phyloP scores from a whole-genome alignment of 2,888 invertebrate genomes.

The Sarcophaga carnaria region DNA sequence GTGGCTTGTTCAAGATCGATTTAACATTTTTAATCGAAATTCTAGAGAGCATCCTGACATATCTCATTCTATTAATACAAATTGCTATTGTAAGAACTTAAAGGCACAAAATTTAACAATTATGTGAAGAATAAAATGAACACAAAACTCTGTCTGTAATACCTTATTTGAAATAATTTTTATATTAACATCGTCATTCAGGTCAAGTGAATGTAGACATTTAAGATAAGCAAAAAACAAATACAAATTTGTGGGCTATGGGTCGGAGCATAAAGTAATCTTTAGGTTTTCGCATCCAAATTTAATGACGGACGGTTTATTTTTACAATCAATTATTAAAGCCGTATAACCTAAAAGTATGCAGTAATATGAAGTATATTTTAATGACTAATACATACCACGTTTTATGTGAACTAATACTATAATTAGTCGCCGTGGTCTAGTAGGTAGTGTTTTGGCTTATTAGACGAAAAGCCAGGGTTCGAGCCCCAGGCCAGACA shows the following conservation, averaged over 20 bases:
- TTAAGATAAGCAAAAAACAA: neutral
- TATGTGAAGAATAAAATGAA: too few species aligned
- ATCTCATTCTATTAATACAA: slow-evolving; percentile 21
- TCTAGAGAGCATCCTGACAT: slow-evolving; percentile 5
- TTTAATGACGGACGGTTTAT: too few species aligned
- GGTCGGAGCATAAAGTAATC: too few species aligned
- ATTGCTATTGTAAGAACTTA: too few species aligned
- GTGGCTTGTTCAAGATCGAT: slow-evolving; percentile 7
- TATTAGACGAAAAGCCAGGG: too few species aligned
- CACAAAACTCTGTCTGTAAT: too few species aligned
- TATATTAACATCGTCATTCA: too few species aligned
- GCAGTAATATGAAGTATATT: neutral
- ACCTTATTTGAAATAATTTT: too few species aligned
- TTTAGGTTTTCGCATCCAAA: neutral
- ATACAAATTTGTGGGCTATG: neutral
- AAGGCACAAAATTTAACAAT: too few species aligned
- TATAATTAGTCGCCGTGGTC: too few species aligned
- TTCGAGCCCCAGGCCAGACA: too few species aligned
- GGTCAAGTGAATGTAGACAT: neutral
- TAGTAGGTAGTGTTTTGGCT: too few species aligned
- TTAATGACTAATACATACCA: neutral
- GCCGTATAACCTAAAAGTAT: neutral
- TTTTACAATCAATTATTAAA: neutral
- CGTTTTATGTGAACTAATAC: neutral
- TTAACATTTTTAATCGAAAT: slow-evolving; percentile 7